Percentiles rank a stretch among this genome's conserved stretches.
Conservation (phyloP, 2,797 vertebrate genomes). For the Rhinogobio ventralis region DNA sequence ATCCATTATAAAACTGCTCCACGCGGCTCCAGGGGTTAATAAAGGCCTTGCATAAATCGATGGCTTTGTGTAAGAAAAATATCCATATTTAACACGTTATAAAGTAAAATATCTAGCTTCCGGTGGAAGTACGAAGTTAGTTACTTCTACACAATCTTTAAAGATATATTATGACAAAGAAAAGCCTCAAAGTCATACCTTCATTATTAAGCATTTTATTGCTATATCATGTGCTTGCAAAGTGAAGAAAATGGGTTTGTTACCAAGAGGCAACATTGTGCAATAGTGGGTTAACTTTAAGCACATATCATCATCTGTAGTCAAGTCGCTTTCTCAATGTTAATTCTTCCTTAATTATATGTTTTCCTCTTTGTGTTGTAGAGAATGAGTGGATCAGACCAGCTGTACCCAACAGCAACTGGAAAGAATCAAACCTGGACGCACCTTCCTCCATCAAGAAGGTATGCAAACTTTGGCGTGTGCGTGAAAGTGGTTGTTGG, state of each 20-base stretch:
- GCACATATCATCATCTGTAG: background rate
- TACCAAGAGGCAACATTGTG: background rate
- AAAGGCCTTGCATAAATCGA: too few species aligned
- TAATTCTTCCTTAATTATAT: background rate
- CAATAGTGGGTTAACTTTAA: background rate
- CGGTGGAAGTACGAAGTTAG: too few species aligned
- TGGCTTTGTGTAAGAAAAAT: too few species aligned
- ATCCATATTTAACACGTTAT: too few species aligned
- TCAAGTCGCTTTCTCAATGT: background rate
- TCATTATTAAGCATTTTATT: background rate
- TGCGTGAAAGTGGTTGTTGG: background rate
- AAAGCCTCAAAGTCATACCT: background rate
- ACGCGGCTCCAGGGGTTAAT: too few species aligned
- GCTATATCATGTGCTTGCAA: background rate
- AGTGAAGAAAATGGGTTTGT: background rate
- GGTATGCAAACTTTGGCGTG: conserved; percentile 8
- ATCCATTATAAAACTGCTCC: too few species aligned
- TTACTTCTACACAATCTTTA: background rate
- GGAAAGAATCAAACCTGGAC: conserved; percentile 90
- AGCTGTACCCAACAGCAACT: conserved; percentile 76
- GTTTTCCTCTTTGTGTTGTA: conserved; percentile 60
- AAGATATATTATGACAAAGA: background rate
- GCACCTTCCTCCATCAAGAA: conserved; percentile 73
- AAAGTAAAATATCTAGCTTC: too few species aligned
- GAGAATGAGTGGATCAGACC: conserved; percentile 78